Evolutionary conservation across 2,888 invertebrate species (phyloP).

Genomic region (Xiphydria camelus): DNA sequence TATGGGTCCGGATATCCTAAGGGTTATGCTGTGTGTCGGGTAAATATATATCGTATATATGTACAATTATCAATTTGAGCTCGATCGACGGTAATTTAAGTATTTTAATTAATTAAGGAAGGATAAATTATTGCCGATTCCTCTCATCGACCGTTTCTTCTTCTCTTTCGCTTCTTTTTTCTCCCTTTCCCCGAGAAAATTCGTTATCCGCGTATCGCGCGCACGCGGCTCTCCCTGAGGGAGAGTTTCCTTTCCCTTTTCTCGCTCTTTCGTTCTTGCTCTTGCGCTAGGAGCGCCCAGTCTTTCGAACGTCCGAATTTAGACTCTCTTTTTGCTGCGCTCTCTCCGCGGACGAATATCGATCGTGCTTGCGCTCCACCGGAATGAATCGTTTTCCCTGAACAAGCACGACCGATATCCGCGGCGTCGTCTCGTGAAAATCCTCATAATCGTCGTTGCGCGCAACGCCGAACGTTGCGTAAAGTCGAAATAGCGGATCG

Average conservation of each 20-base stretch:
- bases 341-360: too few species aligned
- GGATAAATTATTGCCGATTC: conserved; percentile 40
- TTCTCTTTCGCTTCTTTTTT: conserved; percentile 22
- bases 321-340: too few species aligned
- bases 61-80: conserved; percentile 57
- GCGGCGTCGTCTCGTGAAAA: too few species aligned
- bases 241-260: conserved; percentile 2
- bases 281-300: too few species aligned
- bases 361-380: too few species aligned
- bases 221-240: conserved; percentile 7
- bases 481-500: too few species aligned
- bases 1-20: conserved; percentile 32
- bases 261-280: conserved; percentile 10
- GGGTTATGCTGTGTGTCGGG: conserved; percentile 51
- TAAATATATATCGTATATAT: conserved; percentile 53
- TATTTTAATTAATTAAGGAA: conserved; percentile 47
- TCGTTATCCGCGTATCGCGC: conserved; percentile 2
- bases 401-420: too few species aligned
- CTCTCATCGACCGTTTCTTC: conserved; percentile 20
- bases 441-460: too few species aligned
- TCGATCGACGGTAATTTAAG: conserved; percentile 50
- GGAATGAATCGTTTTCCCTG: too few species aligned
- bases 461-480: too few species aligned
- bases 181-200: conserved; percentile 1
- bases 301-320: too few species aligned